Base-by-base conservation (phyloP, 2,797 vertebrate genomes). In the Characodon lateralis region DNA sequence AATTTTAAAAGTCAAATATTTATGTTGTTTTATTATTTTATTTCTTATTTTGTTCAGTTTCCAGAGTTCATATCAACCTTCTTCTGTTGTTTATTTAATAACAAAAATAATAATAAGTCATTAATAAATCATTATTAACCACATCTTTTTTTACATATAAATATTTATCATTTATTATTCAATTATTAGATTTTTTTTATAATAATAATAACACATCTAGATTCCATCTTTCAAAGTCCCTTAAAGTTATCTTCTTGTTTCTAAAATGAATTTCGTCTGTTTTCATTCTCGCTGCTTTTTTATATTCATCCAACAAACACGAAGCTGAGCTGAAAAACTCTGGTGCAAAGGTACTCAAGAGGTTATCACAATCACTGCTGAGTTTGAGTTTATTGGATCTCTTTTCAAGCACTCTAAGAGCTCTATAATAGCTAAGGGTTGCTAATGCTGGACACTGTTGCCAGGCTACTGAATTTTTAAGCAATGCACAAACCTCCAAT, bases 241-340 rank as follows among this genome's bases (percentile, higher is more conserved):
- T 55, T 74, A 61, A 78, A 83, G 56, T 77, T 69, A 28, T 10
- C 75, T 77, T 81, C 26, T 1, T 39, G 7, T 56, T 81, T 55
- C 9, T 24, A 16, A 53, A 8, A 0, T 50, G 73, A n/a, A 73
- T 2, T 84, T 78, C 58, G 13, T 46, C 26, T 77, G 2, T 39
- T 76, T 84, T 76, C 22, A 74, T 61, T 53, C 68, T 35, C 31
- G 12, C 61, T 22, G 14, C 13, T 66, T 48, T 28, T 61, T 76
- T 71, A 65, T 82, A 68, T 71, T 82, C 26, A 77, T 78, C 73
- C 18, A 51, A 73, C 71, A 75, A 78, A 66, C 61, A 55, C 59
- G 59, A 10, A 26, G 43, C 22, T 0, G 66, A 46, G 12, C 6
- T 65, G 58, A 14, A 71, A 79, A 89, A 78, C 31, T 5, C 0